These are phyloP conservation scores for Gopherus flavomarginatus DNA, from an alignment of 2,113 vertebrate species.

Conservation along the genomic window DNA sequence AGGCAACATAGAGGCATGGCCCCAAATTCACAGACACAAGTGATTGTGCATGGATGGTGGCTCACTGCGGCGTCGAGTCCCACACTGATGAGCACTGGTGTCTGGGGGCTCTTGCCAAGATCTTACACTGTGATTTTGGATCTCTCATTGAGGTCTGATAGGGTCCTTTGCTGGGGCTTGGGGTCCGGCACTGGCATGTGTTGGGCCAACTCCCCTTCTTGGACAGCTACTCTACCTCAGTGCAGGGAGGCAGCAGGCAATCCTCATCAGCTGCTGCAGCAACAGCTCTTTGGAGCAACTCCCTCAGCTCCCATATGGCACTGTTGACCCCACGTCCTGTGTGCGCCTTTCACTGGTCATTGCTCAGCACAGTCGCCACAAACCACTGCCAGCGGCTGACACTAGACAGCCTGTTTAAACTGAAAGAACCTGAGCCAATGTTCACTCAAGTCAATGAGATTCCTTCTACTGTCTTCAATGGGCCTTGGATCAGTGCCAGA, in stretches of 20 bases:
- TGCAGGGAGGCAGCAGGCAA: fast-evolving
- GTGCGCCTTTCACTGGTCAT: too few relatives aligned
- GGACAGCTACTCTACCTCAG: background rate
- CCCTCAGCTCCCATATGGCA: too few relatives aligned
- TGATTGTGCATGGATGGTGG: background rate
- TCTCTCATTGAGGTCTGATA: too few relatives aligned
- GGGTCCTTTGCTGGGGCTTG: too few relatives aligned
- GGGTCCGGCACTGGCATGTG: too few relatives aligned
- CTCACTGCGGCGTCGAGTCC: fast-evolving
- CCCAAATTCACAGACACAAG: too few relatives aligned
- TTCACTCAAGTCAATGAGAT: background rate
- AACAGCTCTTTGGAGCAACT: too few relatives aligned
- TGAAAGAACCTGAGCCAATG: background rate
- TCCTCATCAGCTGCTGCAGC: background rate
- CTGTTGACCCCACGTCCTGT: too few relatives aligned
- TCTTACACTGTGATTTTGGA: background rate
- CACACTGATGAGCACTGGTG: background rate
- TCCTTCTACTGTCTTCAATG: background rate
- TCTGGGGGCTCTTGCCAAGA: background rate
- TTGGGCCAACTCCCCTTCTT: too few relatives aligned
- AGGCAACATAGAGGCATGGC: background rate
- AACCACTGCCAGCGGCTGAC: fast-evolving
- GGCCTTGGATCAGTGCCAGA: background rate
- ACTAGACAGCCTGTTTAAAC: background rate
- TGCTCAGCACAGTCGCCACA: background rate